Evolutionary conservation across 37 sponge, comb jelly and placozoan species (phyloP), one percentile per base, ranked within the genome.

Genomic region (Beroe ovata): DNA sequence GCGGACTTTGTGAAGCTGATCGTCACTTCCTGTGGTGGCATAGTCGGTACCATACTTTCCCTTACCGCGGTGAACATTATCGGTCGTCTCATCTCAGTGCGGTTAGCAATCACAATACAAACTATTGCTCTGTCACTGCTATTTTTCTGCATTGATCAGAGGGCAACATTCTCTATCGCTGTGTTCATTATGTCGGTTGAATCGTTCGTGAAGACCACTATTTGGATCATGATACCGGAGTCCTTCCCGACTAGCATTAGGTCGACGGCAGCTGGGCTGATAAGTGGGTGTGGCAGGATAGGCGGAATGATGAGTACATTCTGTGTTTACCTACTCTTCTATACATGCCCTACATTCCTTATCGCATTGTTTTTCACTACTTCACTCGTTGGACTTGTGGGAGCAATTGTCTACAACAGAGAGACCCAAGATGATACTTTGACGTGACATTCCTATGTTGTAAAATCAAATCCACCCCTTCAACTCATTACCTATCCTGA

Each of bases 221-320:
- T 77, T 4, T 42, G 42, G 84, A 42, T 77, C 84, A 77, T 77
- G 54, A 37, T 77, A 8, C 84, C 84, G 3, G 84, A 77, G 38
- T 25, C 28, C 33, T 77, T 77, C 38, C 84, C 84, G 29, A 77
- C 84, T 1, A 40, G 20, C 1, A 20, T 77, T 3, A 42, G 84
- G 23, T 77, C 84, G 4, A 77, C 84, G 0, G 84, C 54, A n/a
- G 47, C 3, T 38, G 84, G 84, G n/a, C 41, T 77, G 39, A 25
- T 77, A 23, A 77, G 41, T 29, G 84, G 84, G 16, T 38, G 47
- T 23, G 84, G 84, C 1, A 77, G 41, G 84, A 11, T 36, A 3
- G 84, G 84, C 0, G 54, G 54, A 16, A 11, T 47, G 54, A 16
- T 47, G 11, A 11, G 54, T 6, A 47, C 54, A 47, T 6, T 6